These are phyloP conservation scores for Resseliella maxima DNA, from an alignment of 2,888 invertebrate genomes.

Conservation along the genomic window DNA sequence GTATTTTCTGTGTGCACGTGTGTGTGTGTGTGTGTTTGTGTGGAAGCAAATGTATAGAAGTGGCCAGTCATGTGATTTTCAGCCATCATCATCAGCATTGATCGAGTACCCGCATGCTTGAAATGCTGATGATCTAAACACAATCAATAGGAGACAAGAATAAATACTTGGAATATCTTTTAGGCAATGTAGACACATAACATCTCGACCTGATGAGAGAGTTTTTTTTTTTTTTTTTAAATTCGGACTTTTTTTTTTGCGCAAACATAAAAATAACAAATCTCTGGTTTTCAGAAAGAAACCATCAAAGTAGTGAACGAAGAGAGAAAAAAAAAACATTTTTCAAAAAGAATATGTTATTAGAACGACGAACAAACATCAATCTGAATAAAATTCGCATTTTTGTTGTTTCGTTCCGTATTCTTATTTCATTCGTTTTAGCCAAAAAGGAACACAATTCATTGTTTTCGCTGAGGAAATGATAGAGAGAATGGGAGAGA, in stretches of 20 bases:
- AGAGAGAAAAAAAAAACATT: neutral
- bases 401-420: neutral
- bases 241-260: too few species aligned
- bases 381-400: conserved; percentile 19
- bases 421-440: neutral
- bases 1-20: too few species aligned
- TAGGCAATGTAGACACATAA: neutral
- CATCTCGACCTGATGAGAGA: conserved; percentile 14
- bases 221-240: neutral
- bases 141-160: neutral
- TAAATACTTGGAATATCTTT: neutral
- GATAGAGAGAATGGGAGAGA: neutral
- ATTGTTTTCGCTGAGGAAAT: neutral
- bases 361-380: conserved; percentile 19
- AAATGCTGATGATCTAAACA: conserved; percentile 8
- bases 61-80: neutral
- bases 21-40: too few species aligned
- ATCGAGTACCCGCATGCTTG: conserved; percentile 32
- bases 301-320: neutral
- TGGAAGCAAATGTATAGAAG: neutral
- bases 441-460: neutral
- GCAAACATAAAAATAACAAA: neutral
- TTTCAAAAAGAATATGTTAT: conserved; percentile 28
- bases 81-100: neutral
- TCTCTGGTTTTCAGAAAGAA: neutral